Conservation (phyloP, 2,797 vertebrate species). For the Falco biarmicus region DNA sequence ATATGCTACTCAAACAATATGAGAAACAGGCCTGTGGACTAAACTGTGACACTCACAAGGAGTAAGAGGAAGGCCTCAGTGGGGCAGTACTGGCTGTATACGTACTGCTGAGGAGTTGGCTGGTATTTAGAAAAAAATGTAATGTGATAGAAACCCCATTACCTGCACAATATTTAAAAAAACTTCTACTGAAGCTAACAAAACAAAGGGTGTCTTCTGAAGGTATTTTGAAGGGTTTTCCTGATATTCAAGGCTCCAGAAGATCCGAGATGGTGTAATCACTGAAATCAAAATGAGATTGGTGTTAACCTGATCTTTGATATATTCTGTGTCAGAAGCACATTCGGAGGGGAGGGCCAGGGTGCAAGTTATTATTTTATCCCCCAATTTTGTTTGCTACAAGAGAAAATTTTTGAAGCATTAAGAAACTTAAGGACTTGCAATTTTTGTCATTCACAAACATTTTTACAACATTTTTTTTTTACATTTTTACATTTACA, state of each 20-base stretch:
- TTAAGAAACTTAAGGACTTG: neutral
- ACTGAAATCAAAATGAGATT: neutral
- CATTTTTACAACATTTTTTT: neutral
- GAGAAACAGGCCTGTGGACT: neutral
- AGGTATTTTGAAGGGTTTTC: neutral
- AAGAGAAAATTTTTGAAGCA: neutral
- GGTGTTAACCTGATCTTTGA: neutral
- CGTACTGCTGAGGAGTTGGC: neutral
- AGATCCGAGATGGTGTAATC: neutral
- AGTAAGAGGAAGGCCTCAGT: neutral
- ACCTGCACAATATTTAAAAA: neutral
- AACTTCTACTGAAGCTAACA: neutral
- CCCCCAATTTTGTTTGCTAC: neutral
- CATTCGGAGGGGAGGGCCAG: neutral
- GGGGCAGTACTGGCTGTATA: rapidly evolving
- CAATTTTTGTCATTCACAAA: neutral
- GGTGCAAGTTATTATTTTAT: neutral
- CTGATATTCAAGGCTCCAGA: neutral
- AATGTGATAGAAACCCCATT: neutral
- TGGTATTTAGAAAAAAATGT: neutral
- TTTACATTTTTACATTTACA: no score
- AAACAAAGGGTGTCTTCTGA: neutral
- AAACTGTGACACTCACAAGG: neutral
- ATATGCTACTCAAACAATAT: neutral
- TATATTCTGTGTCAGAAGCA: neutral